Conservation (phyloP, 1,140 invertebrate species). For the Riptortus pedestris region DNA sequence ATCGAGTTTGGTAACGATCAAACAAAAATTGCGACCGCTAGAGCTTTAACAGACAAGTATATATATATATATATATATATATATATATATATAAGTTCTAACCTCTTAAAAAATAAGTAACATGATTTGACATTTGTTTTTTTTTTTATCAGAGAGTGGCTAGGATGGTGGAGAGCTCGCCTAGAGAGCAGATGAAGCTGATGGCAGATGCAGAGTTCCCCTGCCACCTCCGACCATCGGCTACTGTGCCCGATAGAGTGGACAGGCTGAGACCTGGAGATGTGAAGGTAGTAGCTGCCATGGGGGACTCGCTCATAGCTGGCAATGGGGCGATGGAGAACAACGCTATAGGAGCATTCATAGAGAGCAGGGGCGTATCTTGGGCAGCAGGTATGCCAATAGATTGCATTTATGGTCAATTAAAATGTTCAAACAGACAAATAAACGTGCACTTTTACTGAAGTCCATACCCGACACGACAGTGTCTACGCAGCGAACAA, state of each 20-base stretch:
- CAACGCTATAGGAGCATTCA: constrained; percentile 57
- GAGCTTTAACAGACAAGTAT: too few relatives aligned
- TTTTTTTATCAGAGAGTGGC: background rate
- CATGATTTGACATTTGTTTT: background rate
- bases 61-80: too few relatives aligned
- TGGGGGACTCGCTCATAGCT: constrained; percentile 69
- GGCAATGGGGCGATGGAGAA: constrained; percentile 64
- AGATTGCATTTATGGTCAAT: too few relatives aligned
- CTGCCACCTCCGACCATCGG: constrained; percentile 36
- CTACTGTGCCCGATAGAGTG: constrained; percentile 40
- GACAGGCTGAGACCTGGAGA: constrained; percentile 59
- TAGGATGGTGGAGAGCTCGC: background rate
- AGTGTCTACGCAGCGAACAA: too few relatives aligned
- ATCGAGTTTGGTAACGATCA: too few relatives aligned
- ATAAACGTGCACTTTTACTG: too few relatives aligned
- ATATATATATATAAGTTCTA: too few relatives aligned
- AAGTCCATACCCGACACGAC: too few relatives aligned
- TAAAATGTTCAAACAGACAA: too few relatives aligned
- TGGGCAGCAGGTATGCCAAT: constrained; percentile 55
- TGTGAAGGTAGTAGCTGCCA: constrained; percentile 63
- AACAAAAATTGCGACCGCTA: too few relatives aligned
- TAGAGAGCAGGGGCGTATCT: constrained; percentile 65
- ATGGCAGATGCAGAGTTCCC: constrained; percentile 37
- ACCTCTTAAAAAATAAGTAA: too few relatives aligned
- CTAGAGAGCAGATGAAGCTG: constrained; percentile 34